Base-by-base conservation (phyloP, 2,113 vertebrate genomes). In the Merops nubicus region DNA sequence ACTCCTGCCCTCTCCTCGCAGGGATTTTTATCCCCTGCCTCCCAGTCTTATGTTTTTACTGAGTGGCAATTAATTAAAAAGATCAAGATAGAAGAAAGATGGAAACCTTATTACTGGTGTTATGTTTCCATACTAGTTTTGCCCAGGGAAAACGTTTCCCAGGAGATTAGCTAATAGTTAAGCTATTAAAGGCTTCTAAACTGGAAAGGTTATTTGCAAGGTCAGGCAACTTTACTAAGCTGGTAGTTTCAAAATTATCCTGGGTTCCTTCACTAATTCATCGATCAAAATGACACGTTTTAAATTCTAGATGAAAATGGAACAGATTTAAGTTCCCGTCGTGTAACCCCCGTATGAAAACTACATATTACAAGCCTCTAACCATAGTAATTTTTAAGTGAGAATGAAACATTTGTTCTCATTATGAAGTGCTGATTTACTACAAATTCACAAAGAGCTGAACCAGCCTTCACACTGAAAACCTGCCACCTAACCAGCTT, bases 291-390 rank as follows among this genome's bases (percentile, higher is more conserved):
- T 83, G 95, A 89, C 91, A 91, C 81, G 20, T 95, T 96, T 93
- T 97, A 96, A 96, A 97, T 97, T 96, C 67, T 60, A 94, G 91
- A 96, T 97, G 94, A 97, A 97, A 97, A 96, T 72, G 84, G 91
- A 63, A 29, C 86, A 83, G 93, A 86, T 85, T 97, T 96, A 91
- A 94, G 84, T 75, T 70, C 74, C 67, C 6, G 29, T 91, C 93
- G 68, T 94, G 92, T 91, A 96, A 91, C 45, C 86, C 77, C 78
- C 36, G 40, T 70, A 85, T 54, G 79, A 93, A 95, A 97, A 86
- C 91, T 81, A 18, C 88, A 81, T 76, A 60, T 94, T 95, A 93
- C 88, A 87, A 84, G 91, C 92, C 67, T 92, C 63, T 68, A 87
- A 78, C 56, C 8, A 2, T 72, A 72, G 83, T 96, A 92, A 94